Evolutionary conservation across 1,140 invertebrate genomes (phyloP).

Genomic region (Aleiodes sp.): DNA sequence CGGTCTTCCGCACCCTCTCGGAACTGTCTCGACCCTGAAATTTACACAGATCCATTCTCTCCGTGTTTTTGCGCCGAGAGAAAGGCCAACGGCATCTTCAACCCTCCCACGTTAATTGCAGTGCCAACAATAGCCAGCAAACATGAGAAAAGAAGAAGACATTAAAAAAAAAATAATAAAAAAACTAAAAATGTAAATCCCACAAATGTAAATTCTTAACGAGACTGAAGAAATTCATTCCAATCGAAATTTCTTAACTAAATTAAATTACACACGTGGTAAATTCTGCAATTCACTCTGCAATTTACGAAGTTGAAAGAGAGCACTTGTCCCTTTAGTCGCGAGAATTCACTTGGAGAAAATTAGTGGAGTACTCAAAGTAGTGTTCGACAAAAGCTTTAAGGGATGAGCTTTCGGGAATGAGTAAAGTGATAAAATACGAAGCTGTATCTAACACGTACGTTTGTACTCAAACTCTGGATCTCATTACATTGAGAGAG

Average conservation of each 20-base stretch:
- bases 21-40: slow-evolving; percentile 12
- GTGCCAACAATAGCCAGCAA: not conserved
- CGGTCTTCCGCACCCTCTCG: not conserved
- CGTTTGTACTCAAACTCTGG: not conserved
- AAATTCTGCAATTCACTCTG: not conserved
- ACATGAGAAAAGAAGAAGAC: not conserved
- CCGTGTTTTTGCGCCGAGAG: not conserved
- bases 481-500: too few species aligned
- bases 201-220: not conserved
- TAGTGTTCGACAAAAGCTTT: too few species aligned
- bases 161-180: not conserved
- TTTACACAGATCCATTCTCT: slow-evolving; percentile 12
- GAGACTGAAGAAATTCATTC: not conserved
- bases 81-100: not conserved
- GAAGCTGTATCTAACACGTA: not conserved
- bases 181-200: not conserved
- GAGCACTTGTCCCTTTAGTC: slow-evolving; percentile 1
- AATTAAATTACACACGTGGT: not conserved
- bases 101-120: not conserved
- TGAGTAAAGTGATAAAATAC: not conserved
- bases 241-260: not conserved
- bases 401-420: not conserved
- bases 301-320: not conserved
- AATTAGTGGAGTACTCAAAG: not conserved
- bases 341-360: not conserved